phyloP scores from a whole-genome alignment of 2,797 vertebrate species.

The Danio tinwini region DNA sequence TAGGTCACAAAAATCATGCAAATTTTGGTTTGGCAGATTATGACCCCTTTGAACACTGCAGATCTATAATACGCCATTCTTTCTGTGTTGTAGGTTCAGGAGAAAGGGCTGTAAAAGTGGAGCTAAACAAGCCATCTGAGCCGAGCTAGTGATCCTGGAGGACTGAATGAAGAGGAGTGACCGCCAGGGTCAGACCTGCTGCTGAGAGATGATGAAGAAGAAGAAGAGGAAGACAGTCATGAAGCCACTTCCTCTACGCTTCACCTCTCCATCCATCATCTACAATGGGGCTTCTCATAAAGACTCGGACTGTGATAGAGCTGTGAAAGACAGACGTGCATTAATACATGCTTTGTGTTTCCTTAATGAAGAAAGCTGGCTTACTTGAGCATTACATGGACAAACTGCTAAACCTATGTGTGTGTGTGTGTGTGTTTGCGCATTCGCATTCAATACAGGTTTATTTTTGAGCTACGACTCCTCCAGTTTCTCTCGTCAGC shows the following conservation, averaged over 20 bases:
- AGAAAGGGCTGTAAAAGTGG: slow-evolving; percentile 83
- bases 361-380: slow-evolving; percentile 12
- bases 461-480: slow-evolving; percentile 1
- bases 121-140: slow-evolving; percentile 47
- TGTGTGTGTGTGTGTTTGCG: slow-evolving; percentile 2
- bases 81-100: slow-evolving; percentile 72
- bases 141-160: slow-evolving; percentile 24
- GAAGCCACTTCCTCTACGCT: neutral
- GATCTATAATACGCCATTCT: no score
- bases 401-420: slow-evolving; percentile 1
- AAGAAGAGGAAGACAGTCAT: slow-evolving; percentile 2
- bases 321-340: neutral
- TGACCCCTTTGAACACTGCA: no score
- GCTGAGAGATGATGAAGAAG: slow-evolving; percentile 11
- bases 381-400: neutral
- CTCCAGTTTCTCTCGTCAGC: neutral
- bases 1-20: no score
- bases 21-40: no score
- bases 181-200: slow-evolving; percentile 9
- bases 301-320: slow-evolving; percentile 11
- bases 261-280: slow-evolving; percentile 30
- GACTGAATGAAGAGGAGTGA: slow-evolving; percentile 13
- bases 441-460: slow-evolving; percentile 7
- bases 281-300: slow-evolving; percentile 15
- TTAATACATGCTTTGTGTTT: slow-evolving; percentile 15